phyloP scores from a whole-genome alignment of 2,113 vertebrate genomes.

The Corythoichthys haematopterus region DNA sequence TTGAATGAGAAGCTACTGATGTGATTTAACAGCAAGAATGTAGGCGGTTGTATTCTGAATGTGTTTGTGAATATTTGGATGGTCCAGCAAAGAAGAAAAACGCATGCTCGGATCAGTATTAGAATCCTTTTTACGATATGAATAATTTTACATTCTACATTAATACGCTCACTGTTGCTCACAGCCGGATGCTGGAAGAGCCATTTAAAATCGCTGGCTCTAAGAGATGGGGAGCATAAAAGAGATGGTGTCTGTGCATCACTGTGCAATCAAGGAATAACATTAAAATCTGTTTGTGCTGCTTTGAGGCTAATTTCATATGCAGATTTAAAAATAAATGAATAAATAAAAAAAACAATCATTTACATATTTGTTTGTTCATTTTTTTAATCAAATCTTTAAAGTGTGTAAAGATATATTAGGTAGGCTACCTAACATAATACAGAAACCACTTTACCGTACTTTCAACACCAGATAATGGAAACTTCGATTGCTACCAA shows the following conservation, averaged over 20 bases:
- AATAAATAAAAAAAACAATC: not conserved
- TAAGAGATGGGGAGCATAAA: conserved; percentile 21
- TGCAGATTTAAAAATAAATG: not conserved
- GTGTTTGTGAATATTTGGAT: not conserved
- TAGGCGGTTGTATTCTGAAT: not conserved
- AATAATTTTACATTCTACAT: conserved; percentile 18
- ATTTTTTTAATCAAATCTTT: not conserved
- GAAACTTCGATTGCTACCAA: conserved; percentile 66
- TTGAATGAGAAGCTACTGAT: not conserved
- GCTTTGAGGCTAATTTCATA: conserved; percentile 19
- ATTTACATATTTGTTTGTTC: conserved; percentile 25
- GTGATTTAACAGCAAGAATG: not conserved
- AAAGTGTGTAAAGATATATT: conserved; percentile 1
- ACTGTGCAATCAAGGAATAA: conserved; percentile 23
- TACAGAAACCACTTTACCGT: conserved; percentile 48
- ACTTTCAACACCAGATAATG: conserved; percentile 61
- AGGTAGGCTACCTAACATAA: conserved; percentile 30
- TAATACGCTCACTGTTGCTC: conserved; percentile 34
- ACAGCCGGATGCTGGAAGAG: conserved; percentile 42
- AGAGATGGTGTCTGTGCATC: conserved; percentile 36
- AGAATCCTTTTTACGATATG: not conserved
- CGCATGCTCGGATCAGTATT: not conserved
- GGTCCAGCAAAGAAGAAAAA: not conserved
- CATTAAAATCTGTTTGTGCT: conserved; percentile 8
- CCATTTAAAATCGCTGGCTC: conserved; percentile 31